Conservation (phyloP, 2,113 vertebrate species). For the Microcebus ravelobensis region DNA sequence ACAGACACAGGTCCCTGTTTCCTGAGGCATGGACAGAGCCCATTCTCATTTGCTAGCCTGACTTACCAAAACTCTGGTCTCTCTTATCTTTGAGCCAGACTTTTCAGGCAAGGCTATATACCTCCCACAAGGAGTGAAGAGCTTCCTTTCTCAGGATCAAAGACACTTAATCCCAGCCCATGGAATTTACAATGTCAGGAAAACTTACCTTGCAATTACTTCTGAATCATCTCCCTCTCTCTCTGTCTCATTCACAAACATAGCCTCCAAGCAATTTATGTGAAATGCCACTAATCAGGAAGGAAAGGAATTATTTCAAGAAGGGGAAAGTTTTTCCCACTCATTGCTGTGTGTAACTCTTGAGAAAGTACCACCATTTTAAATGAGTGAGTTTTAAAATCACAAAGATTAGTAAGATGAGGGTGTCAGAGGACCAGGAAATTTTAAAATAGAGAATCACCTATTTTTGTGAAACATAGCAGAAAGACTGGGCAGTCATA, state of each 20-base stretch:
- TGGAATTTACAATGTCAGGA: background rate
- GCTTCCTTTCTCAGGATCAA: background rate
- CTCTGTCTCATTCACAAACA: constrained; percentile 1
- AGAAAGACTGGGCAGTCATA: background rate
- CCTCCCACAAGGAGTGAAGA: background rate
- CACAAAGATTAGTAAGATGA: background rate
- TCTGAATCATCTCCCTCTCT: background rate
- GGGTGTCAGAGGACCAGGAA: background rate
- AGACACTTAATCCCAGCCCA: background rate
- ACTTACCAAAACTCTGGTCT: background rate
- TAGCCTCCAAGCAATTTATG: background rate
- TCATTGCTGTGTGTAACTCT: background rate
- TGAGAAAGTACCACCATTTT: background rate
- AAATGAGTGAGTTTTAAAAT: constrained; percentile 9
- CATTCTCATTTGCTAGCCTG: background rate
- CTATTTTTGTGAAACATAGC: background rate
- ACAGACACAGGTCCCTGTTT: background rate
- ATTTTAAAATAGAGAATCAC: background rate
- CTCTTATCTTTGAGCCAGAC: background rate
- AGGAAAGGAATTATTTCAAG: background rate
- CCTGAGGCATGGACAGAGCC: too few relatives aligned
- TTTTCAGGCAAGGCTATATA: background rate
- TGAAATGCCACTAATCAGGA: background rate
- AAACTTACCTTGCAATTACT: background rate
- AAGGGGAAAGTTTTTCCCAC: background rate